Evolutionary conservation across 2,888 invertebrate species (phyloP), one percentile per base, ranked within the genome.

Genomic region (Sicus ferrugineus): DNA sequence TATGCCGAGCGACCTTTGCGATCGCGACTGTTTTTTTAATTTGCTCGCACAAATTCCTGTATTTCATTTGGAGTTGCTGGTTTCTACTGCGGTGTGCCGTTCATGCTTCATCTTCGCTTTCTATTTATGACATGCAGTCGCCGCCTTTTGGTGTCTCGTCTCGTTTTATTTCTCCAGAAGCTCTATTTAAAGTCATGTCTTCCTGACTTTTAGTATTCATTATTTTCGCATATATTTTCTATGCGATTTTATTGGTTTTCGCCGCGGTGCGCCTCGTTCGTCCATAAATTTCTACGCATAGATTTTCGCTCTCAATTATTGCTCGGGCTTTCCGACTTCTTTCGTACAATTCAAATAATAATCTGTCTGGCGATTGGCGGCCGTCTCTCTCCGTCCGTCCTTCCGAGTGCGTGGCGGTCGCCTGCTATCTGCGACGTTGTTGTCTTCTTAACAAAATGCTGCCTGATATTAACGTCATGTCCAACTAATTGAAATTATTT

Each of bases 151-250:
- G 34, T 23, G 21, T 34, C 38, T 59, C 28, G 28, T 54, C 28
- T 54, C 28, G 2, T 65, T 72, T 72, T 69, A 70, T 64, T 70
- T 70, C 68, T 73, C 74, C 65, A 72, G 73, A 75, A 73, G 73
- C 70, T 66, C 72, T 75, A 76, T 80, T 78, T 81, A 81, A 80
- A 80, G 75, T 79, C 80, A 77, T 80, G 81, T 81, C 76, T 76
- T 75, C 76, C 67, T 80, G 81, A 82, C 82, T 81, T 82, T 82
- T 81, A 82, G 82, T 82, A 81, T 82, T 82, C 81, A 81, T 81
- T 81, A 81, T 80, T 78, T 80, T 79, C 80, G 74, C 81, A 81
- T 80, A 79, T 79, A 79, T 78, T 79, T 74, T 75, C 71, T 50
- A 70, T 71, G 71, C 65, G 68, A 72, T 73, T 75, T 76, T 73